These are phyloP conservation scores for Lochmaea crataegi DNA, from an alignment of 2,888 invertebrate species.

Conservation along the genomic window DNA sequence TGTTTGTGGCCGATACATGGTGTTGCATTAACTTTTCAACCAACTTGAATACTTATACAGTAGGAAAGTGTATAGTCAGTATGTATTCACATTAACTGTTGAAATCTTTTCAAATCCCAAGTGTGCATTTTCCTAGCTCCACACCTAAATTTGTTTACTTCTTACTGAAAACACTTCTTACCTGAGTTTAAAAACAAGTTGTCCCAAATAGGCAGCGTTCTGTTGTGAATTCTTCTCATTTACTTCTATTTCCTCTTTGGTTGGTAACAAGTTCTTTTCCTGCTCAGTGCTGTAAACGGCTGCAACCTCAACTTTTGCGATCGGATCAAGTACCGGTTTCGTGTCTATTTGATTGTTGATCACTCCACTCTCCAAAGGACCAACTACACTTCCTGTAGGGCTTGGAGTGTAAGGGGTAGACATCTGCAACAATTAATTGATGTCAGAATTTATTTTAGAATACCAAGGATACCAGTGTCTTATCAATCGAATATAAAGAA, in stretches of 20 bases:
- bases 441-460: slow-evolving; percentile 4
- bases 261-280: slow-evolving; percentile 63
- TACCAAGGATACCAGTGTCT: too few species aligned
- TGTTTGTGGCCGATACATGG: too few species aligned
- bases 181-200: slow-evolving; percentile 88
- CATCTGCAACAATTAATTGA: slow-evolving; percentile 54
- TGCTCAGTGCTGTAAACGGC: slow-evolving; percentile 65
- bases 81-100: too few species aligned
- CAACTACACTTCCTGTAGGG: slow-evolving; percentile 62
- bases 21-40: too few species aligned
- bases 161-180: slow-evolving; percentile 55
- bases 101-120: too few species aligned
- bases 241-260: slow-evolving; percentile 70
- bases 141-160: too few species aligned
- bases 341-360: slow-evolving; percentile 47
- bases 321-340: slow-evolving; percentile 54
- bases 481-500: too few species aligned
- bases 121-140: too few species aligned
- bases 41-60: too few species aligned
- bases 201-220: slow-evolving; percentile 81
- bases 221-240: slow-evolving; percentile 71
- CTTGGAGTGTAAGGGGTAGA: slow-evolving; percentile 64
- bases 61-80: too few species aligned
- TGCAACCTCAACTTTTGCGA: slow-evolving; percentile 58
- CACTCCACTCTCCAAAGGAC: slow-evolving; percentile 61